Percentiles rank a stretch among this genome's conserved stretches.
phyloP scores from a whole-genome alignment of 2,888 invertebrate species.

The Chymomyza caudatula region DNA sequence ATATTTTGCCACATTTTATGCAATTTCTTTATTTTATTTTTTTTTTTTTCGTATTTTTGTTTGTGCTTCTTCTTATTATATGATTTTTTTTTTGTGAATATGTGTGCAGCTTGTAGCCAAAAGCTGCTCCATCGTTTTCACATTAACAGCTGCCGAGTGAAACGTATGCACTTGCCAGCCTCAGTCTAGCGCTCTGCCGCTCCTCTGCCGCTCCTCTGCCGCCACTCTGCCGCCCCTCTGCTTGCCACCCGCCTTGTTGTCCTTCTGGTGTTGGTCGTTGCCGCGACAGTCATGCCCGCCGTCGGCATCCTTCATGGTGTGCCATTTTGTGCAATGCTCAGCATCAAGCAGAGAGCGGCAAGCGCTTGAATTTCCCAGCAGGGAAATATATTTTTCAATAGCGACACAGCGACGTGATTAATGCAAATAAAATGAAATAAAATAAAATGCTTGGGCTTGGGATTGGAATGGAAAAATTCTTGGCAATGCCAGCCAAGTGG shows the following conservation, averaged over 20 bases:
- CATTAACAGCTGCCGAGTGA: slow-evolving; percentile 66
- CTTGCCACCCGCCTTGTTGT: too few species aligned
- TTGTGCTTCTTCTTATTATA: slow-evolving; percentile 26
- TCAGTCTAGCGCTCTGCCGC: too few species aligned
- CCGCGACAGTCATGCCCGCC: neutral
- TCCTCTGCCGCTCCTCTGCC: neutral
- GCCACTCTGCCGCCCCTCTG: too few species aligned
- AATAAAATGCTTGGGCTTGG: slow-evolving; percentile 41
- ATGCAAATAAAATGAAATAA: slow-evolving; percentile 72
- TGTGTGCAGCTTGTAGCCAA: slow-evolving; percentile 45
- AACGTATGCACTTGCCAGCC: slow-evolving; percentile 67
- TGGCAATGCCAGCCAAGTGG: slow-evolving; percentile 19
- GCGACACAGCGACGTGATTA: slow-evolving; percentile 71
- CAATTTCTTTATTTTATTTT: slow-evolving; percentile 39
- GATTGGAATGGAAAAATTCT: neutral
- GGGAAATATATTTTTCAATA: slow-evolving; percentile 72
- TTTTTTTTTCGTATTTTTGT: slow-evolving; percentile 11
- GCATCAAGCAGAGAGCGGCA: slow-evolving; percentile 31
- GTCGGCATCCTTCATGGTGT: slow-evolving; percentile 41
- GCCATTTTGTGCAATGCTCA: slow-evolving; percentile 20
- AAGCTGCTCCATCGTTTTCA: slow-evolving; percentile 72
- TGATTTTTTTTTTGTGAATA: slow-evolving; percentile 11
- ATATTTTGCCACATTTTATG: slow-evolving; percentile 35
- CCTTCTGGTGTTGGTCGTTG: neutral
- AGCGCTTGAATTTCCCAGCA: slow-evolving; percentile 65